Base-by-base conservation (phyloP, 2,113 vertebrate species). In the Dissostichus mawsoni region DNA sequence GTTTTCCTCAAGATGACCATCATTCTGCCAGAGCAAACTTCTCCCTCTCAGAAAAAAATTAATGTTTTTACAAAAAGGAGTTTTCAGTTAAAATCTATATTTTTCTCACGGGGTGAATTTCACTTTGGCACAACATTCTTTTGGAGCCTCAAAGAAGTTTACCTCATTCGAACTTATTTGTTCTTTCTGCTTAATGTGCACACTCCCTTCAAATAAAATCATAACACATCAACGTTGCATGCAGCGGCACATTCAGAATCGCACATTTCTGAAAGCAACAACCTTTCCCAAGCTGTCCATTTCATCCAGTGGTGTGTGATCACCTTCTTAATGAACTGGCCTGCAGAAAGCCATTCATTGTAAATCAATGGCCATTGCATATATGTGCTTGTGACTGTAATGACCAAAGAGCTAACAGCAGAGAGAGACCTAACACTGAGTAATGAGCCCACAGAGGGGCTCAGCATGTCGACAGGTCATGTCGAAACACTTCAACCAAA, bases 331-430 rank as follows among this genome's bases (percentile, higher is more conserved):
- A 92, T 91, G 87, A 94, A 92, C 85, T 89, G 81, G 82, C 88
- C 85, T 68, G 81, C 87, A 89, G 90, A 87, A 81, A 70, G 72
- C 77, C 87, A 87, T 86, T 91, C 91, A 93, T 83, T 89, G 90
- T 86, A 93, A 95, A 94, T 94, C 93, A 94, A 95, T 95, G 90
- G 63, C 69, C 53, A 76, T 76, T 83, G 87, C 83, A 85, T 72
- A 74, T 74, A 87, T 81, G 80, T 77, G 76, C 86, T 79, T 86
- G 86, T 77, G 86, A 87, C 77, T 82, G 84, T 85, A 92, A 88
- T 90, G 91, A 88, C 86, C 84, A 81, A 78, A 81, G 79, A 83
- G 82, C 74, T 56, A 79, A 81, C 80, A 69, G 84, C 74, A 73
- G 57, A 83, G 83, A 65, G 71, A 89, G 81, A 85, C 82, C 87